phyloP scores from a whole-genome alignment of 2,797 vertebrate species.

The Remorina albescens region DNA sequence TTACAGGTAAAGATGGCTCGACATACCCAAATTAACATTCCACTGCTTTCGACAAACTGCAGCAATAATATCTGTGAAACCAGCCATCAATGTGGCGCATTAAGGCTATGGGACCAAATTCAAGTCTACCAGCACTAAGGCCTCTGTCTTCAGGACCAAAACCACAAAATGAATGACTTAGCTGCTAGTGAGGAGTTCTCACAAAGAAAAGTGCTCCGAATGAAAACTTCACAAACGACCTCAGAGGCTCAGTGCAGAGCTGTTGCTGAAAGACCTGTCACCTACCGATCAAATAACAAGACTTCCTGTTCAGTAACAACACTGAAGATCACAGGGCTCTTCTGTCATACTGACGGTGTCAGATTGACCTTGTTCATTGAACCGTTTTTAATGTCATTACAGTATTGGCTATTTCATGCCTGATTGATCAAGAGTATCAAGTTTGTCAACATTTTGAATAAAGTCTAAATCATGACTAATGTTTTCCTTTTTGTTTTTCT shows the following conservation, averaged over 20 bases:
- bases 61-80: conserved; percentile 40
- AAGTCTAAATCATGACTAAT: conserved; percentile 71
- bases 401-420: conserved; percentile 79
- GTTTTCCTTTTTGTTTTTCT: conserved; percentile 20
- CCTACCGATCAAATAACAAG: conserved; percentile 30
- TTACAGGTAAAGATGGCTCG: neutral
- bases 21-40: conserved; percentile 45
- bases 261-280: conserved; percentile 15
- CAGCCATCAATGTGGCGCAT: conserved; percentile 19
- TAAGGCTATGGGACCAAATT: conserved; percentile 71
- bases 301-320: conserved; percentile 35
- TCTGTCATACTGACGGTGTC: conserved; percentile 37
- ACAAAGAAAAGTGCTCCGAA: conserved; percentile 35
- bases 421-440: conserved; percentile 77
- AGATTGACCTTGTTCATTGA: conserved; percentile 49
- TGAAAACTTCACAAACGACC: conserved; percentile 36
- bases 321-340: conserved; percentile 23
- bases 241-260: conserved; percentile 31
- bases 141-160: conserved; percentile 72
- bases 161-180: conserved; percentile 62
- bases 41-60: conserved; percentile 39
- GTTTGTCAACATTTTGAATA: conserved; percentile 79
- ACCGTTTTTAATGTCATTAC: conserved; percentile 62
- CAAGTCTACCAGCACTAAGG: conserved; percentile 40
- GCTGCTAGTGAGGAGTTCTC: conserved; percentile 70